These are phyloP conservation scores for Celastrina argiolus DNA, from an alignment of 2,888 invertebrate species.

Conservation along the genomic window DNA sequence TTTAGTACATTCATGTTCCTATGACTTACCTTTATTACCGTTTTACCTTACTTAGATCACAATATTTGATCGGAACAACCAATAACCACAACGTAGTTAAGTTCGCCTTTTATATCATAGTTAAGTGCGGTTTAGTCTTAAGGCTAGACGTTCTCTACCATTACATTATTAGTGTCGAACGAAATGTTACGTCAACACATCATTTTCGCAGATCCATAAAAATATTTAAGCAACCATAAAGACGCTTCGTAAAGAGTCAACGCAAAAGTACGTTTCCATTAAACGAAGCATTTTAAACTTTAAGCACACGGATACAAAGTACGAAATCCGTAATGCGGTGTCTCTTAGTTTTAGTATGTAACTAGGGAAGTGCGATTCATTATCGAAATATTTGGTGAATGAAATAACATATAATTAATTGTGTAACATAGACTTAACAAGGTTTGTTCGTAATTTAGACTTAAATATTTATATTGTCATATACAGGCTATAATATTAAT, in stretches of 20 bases:
- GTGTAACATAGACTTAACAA: too few relatives aligned
- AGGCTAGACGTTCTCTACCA: neutral
- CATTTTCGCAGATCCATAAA: neutral
- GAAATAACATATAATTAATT: too few relatives aligned
- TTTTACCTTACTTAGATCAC: too few relatives aligned
- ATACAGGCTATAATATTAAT: too few relatives aligned
- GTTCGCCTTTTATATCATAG: neutral
- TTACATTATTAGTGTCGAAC: neutral
- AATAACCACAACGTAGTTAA: neutral
- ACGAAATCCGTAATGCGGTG: neutral
- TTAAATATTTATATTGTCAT: too few relatives aligned
- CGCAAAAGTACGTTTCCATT: too few relatives aligned
- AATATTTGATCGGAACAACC: too few relatives aligned
- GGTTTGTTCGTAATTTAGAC: too few relatives aligned
- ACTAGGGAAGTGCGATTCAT: neutral
- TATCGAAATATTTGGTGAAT: neutral
- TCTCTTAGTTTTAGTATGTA: neutral
- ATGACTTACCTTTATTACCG: neutral
- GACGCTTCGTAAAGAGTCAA: neutral
- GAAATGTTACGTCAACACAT: neutral
- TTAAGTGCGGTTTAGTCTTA: neutral
- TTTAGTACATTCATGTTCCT: too few relatives aligned
- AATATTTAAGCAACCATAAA: neutral
- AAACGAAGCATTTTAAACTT: neutral
- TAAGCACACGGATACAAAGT: neutral